phyloP scores from a whole-genome alignment of 2,797 vertebrate species.

The Oreonectes daqikongensis region DNA sequence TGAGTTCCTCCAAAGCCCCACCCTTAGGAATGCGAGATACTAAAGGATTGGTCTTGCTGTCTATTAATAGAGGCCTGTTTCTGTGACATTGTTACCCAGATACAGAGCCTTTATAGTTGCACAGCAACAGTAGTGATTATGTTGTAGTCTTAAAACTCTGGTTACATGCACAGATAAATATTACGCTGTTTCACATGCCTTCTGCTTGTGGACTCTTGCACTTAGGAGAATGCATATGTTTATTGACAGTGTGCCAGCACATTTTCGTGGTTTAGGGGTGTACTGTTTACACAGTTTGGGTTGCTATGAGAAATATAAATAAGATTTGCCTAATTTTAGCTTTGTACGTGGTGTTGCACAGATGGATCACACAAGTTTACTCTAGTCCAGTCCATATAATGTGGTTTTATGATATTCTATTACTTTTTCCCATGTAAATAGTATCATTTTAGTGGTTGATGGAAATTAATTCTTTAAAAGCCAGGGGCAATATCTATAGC shows the following conservation, averaged over 20 bases:
- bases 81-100: slow-evolving; percentile 78
- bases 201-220: slow-evolving; percentile 46
- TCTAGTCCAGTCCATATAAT: neutral
- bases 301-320: slow-evolving; percentile 51
- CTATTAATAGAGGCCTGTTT: slow-evolving; percentile 79
- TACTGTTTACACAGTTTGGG: slow-evolving; percentile 47
- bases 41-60: slow-evolving; percentile 69
- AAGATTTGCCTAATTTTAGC: slow-evolving; percentile 48
- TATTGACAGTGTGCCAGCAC: slow-evolving; percentile 37
- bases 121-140: slow-evolving; percentile 40
- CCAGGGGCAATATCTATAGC: neutral
- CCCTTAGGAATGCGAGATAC: slow-evolving; percentile 77
- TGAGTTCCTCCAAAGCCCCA: slow-evolving; percentile 58
- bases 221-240: slow-evolving; percentile 6
- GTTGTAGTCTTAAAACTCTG: slow-evolving; percentile 47
- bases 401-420: neutral
- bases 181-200: neutral
- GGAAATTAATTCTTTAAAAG: too few species aligned
- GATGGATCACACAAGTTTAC: slow-evolving; percentile 17
- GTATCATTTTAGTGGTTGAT: too few species aligned
- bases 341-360: slow-evolving; percentile 35
- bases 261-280: slow-evolving; percentile 9
- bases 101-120: slow-evolving; percentile 62
- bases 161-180: slow-evolving; percentile 32
- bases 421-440: neutral